Evolutionary conservation across 2,888 invertebrate genomes (phyloP), one percentile per base, ranked within the genome.

Genomic region (Ornithoptera priamus): DNA sequence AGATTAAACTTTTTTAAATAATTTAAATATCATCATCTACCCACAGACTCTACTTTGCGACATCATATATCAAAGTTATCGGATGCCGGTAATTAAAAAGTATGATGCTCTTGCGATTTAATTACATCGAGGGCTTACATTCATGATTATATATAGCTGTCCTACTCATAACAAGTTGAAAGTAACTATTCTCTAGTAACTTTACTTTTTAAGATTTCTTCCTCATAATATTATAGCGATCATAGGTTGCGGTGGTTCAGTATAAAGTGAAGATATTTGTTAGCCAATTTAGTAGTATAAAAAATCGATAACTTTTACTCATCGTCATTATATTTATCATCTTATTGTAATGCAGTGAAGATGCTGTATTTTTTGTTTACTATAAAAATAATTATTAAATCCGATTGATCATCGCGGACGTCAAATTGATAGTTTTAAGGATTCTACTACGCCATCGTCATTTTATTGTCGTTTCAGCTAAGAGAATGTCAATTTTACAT

Each of bases 1-100:
- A 68, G 59, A 36, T 58, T 67, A 20, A 57, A 30, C 18, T 15
- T 59, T 59, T 57, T 62, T 20, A 62, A 17, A 62, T 22, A 22
- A 42, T 22, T 57, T 18, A 12, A 17, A 5, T 17, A 50, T 15
- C 15, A 15, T 17, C 50, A 50, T 50, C 50, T 50, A 50, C 12
- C 50, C 50, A 50, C 50, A 18, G 15, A 4, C 17, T 50, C 17
- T 50, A 50, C 17, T 50, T 50, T 50, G 50, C 18, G 18, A 15
- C 15, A 15, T 50, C 17, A 5, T 50, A 18, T 50, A 50, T 50
- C 12, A 50, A 50, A 3, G 50, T 1, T 18, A 50, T 50, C 17
- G 17, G 50, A 50, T 50, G 50, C 50, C 50, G 50, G 50, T 50
- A 50, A 50, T 50, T 18, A 17, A 15, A 17, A 50, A 50, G 10